Base-by-base conservation (phyloP, 2,797 vertebrate species). In the Mormyrus hasselquistii region DNA sequence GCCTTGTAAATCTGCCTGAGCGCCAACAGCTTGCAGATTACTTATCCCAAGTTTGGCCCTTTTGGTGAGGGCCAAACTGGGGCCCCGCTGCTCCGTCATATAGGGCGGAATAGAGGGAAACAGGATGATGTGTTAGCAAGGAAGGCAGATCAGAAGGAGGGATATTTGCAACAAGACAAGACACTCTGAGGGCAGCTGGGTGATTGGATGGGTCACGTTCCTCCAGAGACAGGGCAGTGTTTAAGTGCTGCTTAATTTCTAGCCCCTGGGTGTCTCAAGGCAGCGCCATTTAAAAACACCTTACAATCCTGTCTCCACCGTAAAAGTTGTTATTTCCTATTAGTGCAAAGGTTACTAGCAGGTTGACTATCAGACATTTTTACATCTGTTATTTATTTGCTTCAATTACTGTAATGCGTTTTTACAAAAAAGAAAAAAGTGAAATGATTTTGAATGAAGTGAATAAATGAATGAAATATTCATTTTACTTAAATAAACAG, bases 1-100 rank as follows among this genome's bases (percentile, higher is more conserved):
- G 3, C 69, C 44, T 62, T 89, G 41, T 89, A 84, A 89, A 88
- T 89, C 86, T 89, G 73, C n/a, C 86, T 19, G 41, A 88, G 57
- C 55, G 29, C 73, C n/a, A 59, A 59, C 22, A 29, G 3, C 34
- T 79, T 52, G 25, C 29, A 47, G 85, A 87, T 89, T 88, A 83
- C 50, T 83, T 49, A 47, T n/a, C 76, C 41, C 9, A 2, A 38
- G 69, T 62, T 0, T 41, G 49, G 44, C 19, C 57, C 38, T 3
- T 19, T 50, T 12, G 16, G 25, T 59, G 62, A 69, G 57, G 59
- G 88, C 57, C 59, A 29, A 19, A 14, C 47, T 6, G 55, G 50
- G 85, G 65, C 62, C 69, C 12, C 14, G 1, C 14, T 73, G 34
- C 19, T 89, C 62, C 49, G 10, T 87, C 25, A 69, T 19, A 57